Base-by-base conservation (phyloP, 2,888 invertebrate genomes). In the Dasypogon diadema region DNA sequence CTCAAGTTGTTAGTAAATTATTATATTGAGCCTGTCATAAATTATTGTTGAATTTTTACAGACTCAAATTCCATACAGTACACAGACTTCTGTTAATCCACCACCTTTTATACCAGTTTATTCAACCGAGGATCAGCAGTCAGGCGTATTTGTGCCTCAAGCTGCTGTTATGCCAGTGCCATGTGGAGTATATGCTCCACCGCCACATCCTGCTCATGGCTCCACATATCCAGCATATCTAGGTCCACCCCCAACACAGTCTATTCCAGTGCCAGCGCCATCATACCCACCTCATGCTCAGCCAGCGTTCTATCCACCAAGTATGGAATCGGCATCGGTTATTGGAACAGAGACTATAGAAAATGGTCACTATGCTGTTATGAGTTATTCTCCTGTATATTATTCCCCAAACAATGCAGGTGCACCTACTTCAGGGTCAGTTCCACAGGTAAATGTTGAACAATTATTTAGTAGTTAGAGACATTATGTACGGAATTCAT, bases 111-210 rank as follows among this genome's bases (percentile, higher is more conserved):
- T 75, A 55, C 74, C 75, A 42, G 16, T 58, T 14, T 73, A 74
- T 74, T 16, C 74, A 26, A 22, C 26, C n/a, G 74, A 74, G 51
- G 75, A 75, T 14, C 42, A 60, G 21, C 77, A 75, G 21, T 55
- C 22, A 8, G 42, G 42, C 2, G 30, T 77, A n/a, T 68, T 56
- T 51, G 37, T 75, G 12, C 75, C 77, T 63, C 56, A 79, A 48
- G 60, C 78, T 51, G 55, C 58, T 37, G 65, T 65, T 4, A 70
- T 77, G 37, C 77, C 81, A 18, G 42, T 79, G 6, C 77, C 80
- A 1, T 82, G 80, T 75, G 80, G 82, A 10, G 77, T 83, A n/a
- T 82, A 80, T 77, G 70, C 80, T 42, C 77, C 80, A 72, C 78
- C 79, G 42, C 70, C 80, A n/a, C 79, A 80, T 54, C 79, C 79